Evolutionary conservation across 2,797 vertebrate species (phyloP).

Genomic region (Distichodus sexfasciatus): DNA sequence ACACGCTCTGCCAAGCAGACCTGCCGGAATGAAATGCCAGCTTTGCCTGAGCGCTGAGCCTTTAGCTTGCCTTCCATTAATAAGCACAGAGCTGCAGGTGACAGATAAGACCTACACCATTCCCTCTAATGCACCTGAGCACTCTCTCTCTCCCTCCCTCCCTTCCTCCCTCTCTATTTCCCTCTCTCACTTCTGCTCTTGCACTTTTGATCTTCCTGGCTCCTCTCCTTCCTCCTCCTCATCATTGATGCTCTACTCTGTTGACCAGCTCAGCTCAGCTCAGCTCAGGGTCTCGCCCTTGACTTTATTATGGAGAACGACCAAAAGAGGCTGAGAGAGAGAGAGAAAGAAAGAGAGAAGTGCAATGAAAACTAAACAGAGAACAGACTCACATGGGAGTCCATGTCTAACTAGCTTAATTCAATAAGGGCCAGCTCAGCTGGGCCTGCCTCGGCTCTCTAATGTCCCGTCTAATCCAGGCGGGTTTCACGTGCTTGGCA

Average conservation of each 20-base stretch:
- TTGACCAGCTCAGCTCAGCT: neutral
- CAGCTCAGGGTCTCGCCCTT: neutral
- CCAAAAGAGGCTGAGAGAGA: neutral
- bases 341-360: neutral
- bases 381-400: neutral
- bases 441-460: too few species aligned
- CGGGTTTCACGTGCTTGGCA: neutral
- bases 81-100: slow-evolving; percentile 73
- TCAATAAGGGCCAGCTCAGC: neutral
- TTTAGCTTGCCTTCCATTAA: slow-evolving; percentile 60
- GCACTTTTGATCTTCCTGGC: neutral
- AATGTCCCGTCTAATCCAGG: neutral
- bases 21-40: slow-evolving; percentile 22
- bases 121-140: slow-evolving; percentile 57
- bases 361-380: neutral
- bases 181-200: neutral
- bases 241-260: neutral
- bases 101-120: slow-evolving; percentile 74
- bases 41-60: slow-evolving; percentile 24
- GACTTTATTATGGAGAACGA: neutral
- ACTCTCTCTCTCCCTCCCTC: slow-evolving; percentile 9
- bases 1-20: slow-evolving; percentile 6
- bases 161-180: neutral
- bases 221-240: neutral
- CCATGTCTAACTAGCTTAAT: neutral